These are phyloP conservation scores for Lycophotia porphyrea DNA, from an alignment of 2,888 invertebrate genomes.

Conservation along the genomic window DNA sequence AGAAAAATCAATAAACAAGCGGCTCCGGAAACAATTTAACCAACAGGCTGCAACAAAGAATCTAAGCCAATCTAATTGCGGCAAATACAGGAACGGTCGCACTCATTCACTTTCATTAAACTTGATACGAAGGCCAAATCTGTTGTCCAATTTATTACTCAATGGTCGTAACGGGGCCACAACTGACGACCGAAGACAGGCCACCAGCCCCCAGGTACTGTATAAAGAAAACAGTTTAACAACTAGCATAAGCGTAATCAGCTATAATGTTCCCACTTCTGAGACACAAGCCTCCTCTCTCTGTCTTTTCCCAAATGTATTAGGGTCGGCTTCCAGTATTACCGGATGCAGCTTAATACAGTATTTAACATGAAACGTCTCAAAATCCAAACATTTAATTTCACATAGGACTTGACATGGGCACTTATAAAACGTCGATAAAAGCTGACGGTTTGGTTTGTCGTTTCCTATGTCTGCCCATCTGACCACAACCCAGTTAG, in stretches of 20 bases:
- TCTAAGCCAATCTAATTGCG: constrained; percentile 37
- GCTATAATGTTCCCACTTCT: neutral
- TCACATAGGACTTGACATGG: too few species aligned
- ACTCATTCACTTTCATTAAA: constrained; percentile 63
- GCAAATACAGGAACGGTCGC: constrained; percentile 20
- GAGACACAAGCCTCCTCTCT: neutral
- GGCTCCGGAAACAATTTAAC: constrained; percentile 12
- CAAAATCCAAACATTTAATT: too few species aligned
- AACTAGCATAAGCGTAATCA: neutral
- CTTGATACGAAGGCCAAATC: constrained; percentile 60
- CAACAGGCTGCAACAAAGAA: constrained; percentile 20
- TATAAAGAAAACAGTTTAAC: neutral
- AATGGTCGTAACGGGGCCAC: constrained; percentile 53
- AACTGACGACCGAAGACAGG: constrained; percentile 16
- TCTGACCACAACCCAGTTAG: too few species aligned
- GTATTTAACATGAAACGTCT: too few species aligned
- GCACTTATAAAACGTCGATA: too few species aligned
- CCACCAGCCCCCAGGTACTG: constrained; percentile 47
- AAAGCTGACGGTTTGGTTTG: too few species aligned
- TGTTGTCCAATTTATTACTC: constrained; percentile 54
- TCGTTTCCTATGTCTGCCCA: too few species aligned
- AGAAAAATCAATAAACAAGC: neutral
- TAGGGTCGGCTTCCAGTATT: neutral
- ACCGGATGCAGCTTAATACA: too few species aligned
- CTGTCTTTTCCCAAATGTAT: neutral